These are phyloP conservation scores for Siniperca scherzeri DNA, from an alignment of 2,797 vertebrate species.

Conservation along the genomic window DNA sequence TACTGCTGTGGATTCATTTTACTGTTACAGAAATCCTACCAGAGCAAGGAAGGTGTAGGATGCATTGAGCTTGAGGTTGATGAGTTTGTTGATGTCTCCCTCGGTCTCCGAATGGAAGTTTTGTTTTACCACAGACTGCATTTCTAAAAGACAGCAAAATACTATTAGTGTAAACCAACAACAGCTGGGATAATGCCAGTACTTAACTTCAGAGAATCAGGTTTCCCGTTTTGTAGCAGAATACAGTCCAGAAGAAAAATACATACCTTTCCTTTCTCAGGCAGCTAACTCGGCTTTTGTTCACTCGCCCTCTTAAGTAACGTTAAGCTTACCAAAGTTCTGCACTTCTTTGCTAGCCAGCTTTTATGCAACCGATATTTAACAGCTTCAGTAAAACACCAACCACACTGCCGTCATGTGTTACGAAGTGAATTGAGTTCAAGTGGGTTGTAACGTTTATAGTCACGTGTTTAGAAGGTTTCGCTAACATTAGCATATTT, in stretches of 20 bases:
- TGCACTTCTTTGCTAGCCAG: background rate
- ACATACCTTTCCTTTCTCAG: background rate
- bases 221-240: background rate
- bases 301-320: background rate
- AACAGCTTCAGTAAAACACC: conserved; percentile 32
- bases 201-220: background rate
- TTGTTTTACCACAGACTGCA: conserved; percentile 84
- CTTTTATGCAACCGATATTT: conserved; percentile 29
- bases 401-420: conserved; percentile 27
- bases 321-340: too few relatives aligned
- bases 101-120: conserved; percentile 83
- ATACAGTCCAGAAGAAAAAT: background rate
- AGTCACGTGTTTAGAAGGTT: background rate
- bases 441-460: conserved; percentile 4
- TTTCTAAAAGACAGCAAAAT: conserved; percentile 63
- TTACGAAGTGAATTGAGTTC: background rate
- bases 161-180: background rate
- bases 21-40: conserved; percentile 56
- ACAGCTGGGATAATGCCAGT: background rate
- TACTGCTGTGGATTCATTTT: background rate
- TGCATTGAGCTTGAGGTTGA: conserved; percentile 83
- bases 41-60: conserved; percentile 84
- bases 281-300: background rate
- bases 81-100: conserved; percentile 82
- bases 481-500: background rate